A percentile compares a stretch with the other conserved stretches of the same genome.
Evolutionary conservation across 2,888 invertebrate species (phyloP).

Genomic region (Sylvicola fuscatus): DNA sequence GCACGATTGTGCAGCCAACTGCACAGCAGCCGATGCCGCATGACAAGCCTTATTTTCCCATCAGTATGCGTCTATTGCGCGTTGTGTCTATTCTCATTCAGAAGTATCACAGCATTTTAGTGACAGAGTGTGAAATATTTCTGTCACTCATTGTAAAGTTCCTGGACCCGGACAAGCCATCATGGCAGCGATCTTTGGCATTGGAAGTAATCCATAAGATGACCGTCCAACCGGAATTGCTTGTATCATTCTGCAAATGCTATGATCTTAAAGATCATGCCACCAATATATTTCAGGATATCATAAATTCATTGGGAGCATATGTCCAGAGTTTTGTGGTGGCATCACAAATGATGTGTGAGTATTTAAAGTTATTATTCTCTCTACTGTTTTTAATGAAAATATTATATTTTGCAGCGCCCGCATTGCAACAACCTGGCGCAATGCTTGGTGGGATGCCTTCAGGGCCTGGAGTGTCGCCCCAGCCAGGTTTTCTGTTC

Average conservation of each 20-base stretch:
- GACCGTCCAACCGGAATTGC: constrained; percentile 63
- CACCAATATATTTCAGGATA: constrained; percentile 84
- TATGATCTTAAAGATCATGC: constrained; percentile 92
- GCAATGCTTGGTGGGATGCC: constrained; percentile 7
- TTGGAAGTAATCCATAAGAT: constrained; percentile 91
- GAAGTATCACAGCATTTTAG: constrained; percentile 78
- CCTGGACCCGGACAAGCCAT: constrained; percentile 87
- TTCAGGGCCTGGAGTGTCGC: constrained; percentile 53
- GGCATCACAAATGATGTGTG: constrained; percentile 30
- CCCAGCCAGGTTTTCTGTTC: constrained; percentile 82
- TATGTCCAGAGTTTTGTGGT: constrained; percentile 86
- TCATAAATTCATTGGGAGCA: constrained; percentile 80
- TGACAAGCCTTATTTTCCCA: constrained; percentile 91
- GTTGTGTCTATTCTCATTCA: constrained; percentile 86
- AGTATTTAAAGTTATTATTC: too few species aligned
- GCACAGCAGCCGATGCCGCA: constrained; percentile 40
- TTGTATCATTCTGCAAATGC: constrained; percentile 82
- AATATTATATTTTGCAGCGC: too few species aligned
- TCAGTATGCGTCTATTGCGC: constrained; percentile 82
- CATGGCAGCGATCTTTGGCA: constrained; percentile 90
- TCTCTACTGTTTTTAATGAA: too few species aligned
- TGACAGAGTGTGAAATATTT: constrained; percentile 98
- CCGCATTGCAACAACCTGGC: constrained; percentile 6
- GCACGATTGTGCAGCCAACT: constrained; percentile 33
- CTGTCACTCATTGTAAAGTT: constrained; percentile 92